Conservation (phyloP, 2,113 vertebrate genomes). For the Scatophagus argus region DNA sequence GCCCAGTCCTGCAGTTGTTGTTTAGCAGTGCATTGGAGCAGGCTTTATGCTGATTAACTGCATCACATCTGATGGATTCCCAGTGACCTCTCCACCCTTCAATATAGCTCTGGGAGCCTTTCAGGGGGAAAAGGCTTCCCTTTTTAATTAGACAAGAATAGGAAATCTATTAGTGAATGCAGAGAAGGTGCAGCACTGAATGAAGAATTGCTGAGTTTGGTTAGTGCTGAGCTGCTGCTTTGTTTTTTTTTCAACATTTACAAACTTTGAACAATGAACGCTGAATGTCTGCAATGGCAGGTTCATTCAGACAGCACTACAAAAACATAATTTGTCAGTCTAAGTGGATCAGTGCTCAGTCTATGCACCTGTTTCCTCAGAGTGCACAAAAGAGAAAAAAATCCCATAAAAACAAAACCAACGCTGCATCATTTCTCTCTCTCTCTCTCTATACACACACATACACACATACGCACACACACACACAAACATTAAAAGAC, state of each 20-base stretch:
- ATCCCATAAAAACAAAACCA: too few species aligned
- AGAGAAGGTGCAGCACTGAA: conserved; percentile 47
- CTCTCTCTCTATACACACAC: too few species aligned
- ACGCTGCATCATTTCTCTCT: too few species aligned
- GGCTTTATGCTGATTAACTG: conserved; percentile 79
- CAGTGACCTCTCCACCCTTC: conserved; percentile 63
- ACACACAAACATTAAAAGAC: too few species aligned
- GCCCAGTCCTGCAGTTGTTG: conserved; percentile 56
- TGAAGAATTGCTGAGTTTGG: conserved; percentile 39
- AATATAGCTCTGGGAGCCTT: conserved; percentile 57
- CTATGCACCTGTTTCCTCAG: background rate
- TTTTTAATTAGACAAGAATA: conserved; percentile 76
- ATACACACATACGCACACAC: too few species aligned
- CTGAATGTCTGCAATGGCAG: background rate
- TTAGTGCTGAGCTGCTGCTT: conserved; percentile 45
- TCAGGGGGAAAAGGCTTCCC: conserved; percentile 54
- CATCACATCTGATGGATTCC: conserved; percentile 75
- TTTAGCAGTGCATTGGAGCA: conserved; percentile 68
- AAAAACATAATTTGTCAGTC: background rate
- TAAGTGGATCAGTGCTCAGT: background rate
- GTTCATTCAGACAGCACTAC: background rate
- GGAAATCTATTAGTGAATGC: conserved; percentile 74
- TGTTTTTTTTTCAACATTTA: too few species aligned
- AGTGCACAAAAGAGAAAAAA: too few species aligned
- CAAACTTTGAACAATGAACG: background rate